Conservation (phyloP, 2,797 vertebrate species). For the Gymnodraco acuticeps region DNA sequence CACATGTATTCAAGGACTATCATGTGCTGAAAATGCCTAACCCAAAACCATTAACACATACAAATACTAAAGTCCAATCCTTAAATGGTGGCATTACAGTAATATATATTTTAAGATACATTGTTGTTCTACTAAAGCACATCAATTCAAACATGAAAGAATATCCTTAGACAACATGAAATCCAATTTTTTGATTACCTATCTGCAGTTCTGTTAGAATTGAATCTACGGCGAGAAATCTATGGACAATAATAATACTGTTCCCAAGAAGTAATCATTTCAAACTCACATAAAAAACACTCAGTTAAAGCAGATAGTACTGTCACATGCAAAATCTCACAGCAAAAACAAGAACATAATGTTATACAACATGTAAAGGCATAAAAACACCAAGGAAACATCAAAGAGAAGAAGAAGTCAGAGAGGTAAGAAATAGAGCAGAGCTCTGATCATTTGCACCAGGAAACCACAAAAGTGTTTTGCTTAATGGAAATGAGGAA, state of each 20-base stretch:
- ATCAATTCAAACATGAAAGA: neutral
- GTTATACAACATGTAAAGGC: slow-evolving; percentile 31
- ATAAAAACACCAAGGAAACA: slow-evolving; percentile 41
- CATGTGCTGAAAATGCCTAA: neutral
- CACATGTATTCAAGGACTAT: neutral
- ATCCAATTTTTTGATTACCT: neutral
- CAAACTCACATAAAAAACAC: slow-evolving; percentile 15
- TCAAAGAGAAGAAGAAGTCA: slow-evolving; percentile 54
- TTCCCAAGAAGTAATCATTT: neutral
- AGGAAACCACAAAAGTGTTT: slow-evolving; percentile 44
- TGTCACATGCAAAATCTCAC: slow-evolving; percentile 49
- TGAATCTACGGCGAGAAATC: slow-evolving; percentile 3
- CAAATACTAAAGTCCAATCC: neutral
- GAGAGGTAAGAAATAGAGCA: slow-evolving; percentile 37
- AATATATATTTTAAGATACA: neutral
- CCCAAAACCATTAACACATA: neutral
- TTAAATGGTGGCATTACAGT: neutral
- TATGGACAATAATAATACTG: neutral
- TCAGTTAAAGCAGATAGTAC: slow-evolving; percentile 11
- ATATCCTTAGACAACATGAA: slow-evolving; percentile 3
- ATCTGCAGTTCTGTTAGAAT: neutral
- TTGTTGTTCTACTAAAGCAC: neutral
- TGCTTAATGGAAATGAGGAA: slow-evolving; percentile 50
- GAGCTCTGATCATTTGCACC: slow-evolving; percentile 47
- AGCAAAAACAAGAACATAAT: slow-evolving; percentile 38